Evolutionary conservation across 2,797 vertebrate genomes (phyloP), one percentile per base, ranked within the genome.

Genomic region (Pogoniulus pusillus): DNA sequence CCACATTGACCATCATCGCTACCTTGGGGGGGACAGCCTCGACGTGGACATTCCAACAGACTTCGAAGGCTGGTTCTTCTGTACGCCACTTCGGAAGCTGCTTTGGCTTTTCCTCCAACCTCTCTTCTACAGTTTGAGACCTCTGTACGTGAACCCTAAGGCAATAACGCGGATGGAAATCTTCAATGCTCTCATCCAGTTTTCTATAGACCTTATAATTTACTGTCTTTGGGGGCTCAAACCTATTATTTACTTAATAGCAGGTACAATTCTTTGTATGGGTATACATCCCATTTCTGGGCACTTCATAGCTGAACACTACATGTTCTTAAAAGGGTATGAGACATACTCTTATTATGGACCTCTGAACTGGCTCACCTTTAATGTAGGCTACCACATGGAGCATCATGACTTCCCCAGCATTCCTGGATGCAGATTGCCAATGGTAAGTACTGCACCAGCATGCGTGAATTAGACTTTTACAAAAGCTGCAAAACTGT

Each of bases 301-400:
- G 91, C 99, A 99, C 93, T 99, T 99, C 57, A 99, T 99, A 87
- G 98, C 99, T 4, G 99, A 99, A 90, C 99, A 99, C 96, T 99
- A 99, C 95, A 99, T 99, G 99, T 99, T 99, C 91, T 83, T 98
- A 89, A 99, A 99, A 96, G 99, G 99, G 71, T 97, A 99, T 3
- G 99, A 99, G 97, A 99, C 99, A 3, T 99, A 99, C 97, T 99
- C 99, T 9, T 99, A 99, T 89, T 99, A 99, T 0, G 99, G 99
- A 80, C 90, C 98, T 26, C 98, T 99, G 93, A 99, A 99, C 97
- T 95, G 93, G 87, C 98, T 99, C 96, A 99, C 99, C 83, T 99
- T 99, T 96, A 99, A 99, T 12, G 99, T 98, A 26, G 99, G 99
- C 24, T 99, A 99, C 96, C 99, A 99, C 96, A 97, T 99, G 98